Percentiles rank a stretch among this genome's conserved stretches.
phyloP scores from a whole-genome alignment of 2,113 vertebrate genomes.

The Percopsis transmontana region DNA sequence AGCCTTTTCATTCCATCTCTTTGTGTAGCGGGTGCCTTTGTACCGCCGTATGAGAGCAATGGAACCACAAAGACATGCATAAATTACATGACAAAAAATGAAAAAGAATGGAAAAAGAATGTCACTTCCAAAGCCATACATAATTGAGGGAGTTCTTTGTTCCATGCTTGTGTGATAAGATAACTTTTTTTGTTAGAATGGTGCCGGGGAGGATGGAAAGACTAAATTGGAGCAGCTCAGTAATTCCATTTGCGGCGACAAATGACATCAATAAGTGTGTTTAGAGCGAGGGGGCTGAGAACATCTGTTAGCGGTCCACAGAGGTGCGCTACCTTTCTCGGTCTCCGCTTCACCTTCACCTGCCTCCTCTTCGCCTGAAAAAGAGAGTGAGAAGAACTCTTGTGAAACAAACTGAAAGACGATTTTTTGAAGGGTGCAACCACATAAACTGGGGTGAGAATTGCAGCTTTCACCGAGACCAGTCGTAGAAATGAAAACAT shows the following conservation, averaged over 20 bases:
- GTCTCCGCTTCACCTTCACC: slow-evolving; percentile 57
- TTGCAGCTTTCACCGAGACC: too few species aligned
- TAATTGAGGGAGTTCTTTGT: slow-evolving; percentile 75
- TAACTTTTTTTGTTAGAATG: slow-evolving; percentile 45
- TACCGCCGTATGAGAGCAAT: slow-evolving; percentile 68
- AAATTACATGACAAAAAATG: slow-evolving; percentile 70
- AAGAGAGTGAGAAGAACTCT: slow-evolving; percentile 23
- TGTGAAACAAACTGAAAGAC: background rate
- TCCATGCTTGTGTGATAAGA: slow-evolving; percentile 65
- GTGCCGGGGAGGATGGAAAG: slow-evolving; percentile 46
- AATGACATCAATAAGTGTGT: slow-evolving; percentile 59
- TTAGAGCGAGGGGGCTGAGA: slow-evolving; percentile 48
- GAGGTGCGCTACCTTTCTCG: slow-evolving; percentile 63
- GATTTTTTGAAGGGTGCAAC: too few species aligned
- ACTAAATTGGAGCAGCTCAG: slow-evolving; percentile 50
- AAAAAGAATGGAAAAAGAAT: slow-evolving; percentile 52
- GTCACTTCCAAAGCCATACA: slow-evolving; percentile 73
- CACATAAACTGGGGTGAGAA: too few species aligned
- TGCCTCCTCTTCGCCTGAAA: slow-evolving; percentile 60
- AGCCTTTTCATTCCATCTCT: slow-evolving; percentile 63
- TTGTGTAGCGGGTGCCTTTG: slow-evolving; percentile 65
- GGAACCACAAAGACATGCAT: slow-evolving; percentile 77
- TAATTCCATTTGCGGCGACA: slow-evolving; percentile 66
- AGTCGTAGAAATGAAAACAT: too few species aligned
- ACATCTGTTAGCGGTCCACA: slow-evolving; percentile 55